These are phyloP conservation scores for Tyrannus savana DNA, from an alignment of 2,113 vertebrate species.

Conservation along the genomic window DNA sequence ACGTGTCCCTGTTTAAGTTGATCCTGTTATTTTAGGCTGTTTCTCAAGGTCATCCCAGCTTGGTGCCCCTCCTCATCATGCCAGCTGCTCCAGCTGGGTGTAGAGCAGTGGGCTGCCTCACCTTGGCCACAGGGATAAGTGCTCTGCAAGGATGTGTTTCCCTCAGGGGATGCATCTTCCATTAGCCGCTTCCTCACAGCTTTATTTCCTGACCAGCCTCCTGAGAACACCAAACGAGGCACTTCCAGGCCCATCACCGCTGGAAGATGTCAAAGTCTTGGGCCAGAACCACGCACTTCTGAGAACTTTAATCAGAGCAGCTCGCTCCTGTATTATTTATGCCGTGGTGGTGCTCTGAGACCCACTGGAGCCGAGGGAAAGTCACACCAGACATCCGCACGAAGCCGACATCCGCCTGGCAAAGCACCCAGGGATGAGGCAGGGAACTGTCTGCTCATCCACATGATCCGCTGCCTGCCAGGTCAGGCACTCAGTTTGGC, in stretches of 20 bases:
- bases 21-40: background rate
- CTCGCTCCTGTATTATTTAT: constrained; percentile 2
- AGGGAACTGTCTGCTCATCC: background rate
- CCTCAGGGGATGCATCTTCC: background rate
- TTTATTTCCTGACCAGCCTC: background rate
- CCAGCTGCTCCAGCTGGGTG: accelerated
- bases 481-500: background rate
- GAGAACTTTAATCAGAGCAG: background rate
- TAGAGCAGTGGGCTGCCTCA: background rate
- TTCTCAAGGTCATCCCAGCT: background rate
- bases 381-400: background rate
- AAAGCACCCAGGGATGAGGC: background rate
- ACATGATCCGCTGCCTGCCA: accelerated
- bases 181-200: background rate
- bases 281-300: background rate
- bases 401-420: background rate
- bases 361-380: background rate
- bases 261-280: background rate
- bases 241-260: background rate
- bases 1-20: background rate
- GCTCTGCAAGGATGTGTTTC: background rate
- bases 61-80: background rate
- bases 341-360: background rate
- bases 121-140: background rate
- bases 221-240: background rate